Evolutionary conservation across 2,113 vertebrate species (phyloP), one percentile per base, ranked within the genome.

Genomic region (Scartelaos histophorus): DNA sequence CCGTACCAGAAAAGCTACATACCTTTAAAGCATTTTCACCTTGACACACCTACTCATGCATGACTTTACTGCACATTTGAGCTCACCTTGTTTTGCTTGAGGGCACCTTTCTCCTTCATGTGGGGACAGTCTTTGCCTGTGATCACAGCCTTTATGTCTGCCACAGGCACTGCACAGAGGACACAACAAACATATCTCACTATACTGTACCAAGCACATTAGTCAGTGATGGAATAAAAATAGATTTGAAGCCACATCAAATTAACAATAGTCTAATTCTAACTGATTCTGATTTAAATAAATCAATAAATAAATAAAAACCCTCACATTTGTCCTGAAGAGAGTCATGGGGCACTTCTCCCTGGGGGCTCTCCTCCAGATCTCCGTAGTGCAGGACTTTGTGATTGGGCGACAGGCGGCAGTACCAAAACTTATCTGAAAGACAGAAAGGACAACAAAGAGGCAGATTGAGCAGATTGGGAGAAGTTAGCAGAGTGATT

Each of bases 401-500:
- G 94, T 99, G 98, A 89, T 99, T 99, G 5, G 97, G 98, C 7
- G 98, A 99, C 69, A 99, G 94, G 16, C 98, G 97, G 72, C 98
- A 99, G 84, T 98, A 99, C 98, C 98, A 99, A 84, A 98, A 99
- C 84, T 99, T 99, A 82, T 99, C 98, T 99, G 90, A n/a, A 78
- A 73, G 61, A 76, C 51, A n/a, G 5, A 83, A 7, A 19, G 60
- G 68, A 15, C 76, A 67, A 46, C 19, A 16, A 34, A 70, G 72
- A 74, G 22, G 71, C 53, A 49, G 38, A 60, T 56, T 43, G 13
- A 67, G 38, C 13, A 60, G 67, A 84, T 79, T 85, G 71, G 74
- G 71, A 74, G 2, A 65, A 82, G 67, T 81, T 82, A 76, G 34
- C 78, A 16, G 85, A 80, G 81, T 67, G 72, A 76, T 47, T 77